Base-by-base conservation (phyloP, 2,888 invertebrate species). In the Ernsta delagoae region DNA sequence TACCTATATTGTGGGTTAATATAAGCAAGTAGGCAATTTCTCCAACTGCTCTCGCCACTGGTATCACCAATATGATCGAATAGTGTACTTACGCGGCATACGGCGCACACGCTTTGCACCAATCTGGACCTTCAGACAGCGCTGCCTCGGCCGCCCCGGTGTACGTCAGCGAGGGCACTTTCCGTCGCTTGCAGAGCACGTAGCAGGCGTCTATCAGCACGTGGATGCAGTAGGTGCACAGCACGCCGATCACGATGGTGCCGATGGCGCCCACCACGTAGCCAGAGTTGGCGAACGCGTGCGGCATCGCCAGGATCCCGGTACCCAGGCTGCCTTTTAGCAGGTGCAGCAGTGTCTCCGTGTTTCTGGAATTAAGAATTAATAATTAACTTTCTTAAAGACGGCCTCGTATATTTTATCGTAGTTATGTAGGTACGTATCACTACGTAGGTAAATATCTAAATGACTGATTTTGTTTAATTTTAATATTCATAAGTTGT, bases 221-320 rank as follows among this genome's bases (percentile, higher is more conserved):
- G 83, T 98, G 98, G 88, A 99, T 98, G 83, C 99, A 99, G 88
- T 99, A 98, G 4, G 98, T 97, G 89, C 98, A 98, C 45, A 99
- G 95, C 34, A 97, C 86, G 0, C 98, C 99, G 75, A 99, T 97
- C 4, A 97, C 78, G 9, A 97, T 85, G 0, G 99, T 96, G 6
- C 98, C 97, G 24, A 97, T 89, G 1, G 96, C 83, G 8, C 99
- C 99, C 4, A 98, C 95, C 70, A 95, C 91, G 77, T 97, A 96
- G 2, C 98, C 98, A 0, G 98, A 95, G 83, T 98, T 95, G 76
- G 95, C 95, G 86, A 98, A 97, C n/a, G 98, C 98, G 80, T 96
- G 95, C 6, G 99, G 99, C 97, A 99, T 97, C 7, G 98, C 98
- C 74, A 99, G 90, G 75, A 98, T 97, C 0, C 99, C 99, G 0